These are phyloP conservation scores for Salmo trutta DNA, from an alignment of 2,797 vertebrate genomes.

Conservation along the genomic window DNA sequence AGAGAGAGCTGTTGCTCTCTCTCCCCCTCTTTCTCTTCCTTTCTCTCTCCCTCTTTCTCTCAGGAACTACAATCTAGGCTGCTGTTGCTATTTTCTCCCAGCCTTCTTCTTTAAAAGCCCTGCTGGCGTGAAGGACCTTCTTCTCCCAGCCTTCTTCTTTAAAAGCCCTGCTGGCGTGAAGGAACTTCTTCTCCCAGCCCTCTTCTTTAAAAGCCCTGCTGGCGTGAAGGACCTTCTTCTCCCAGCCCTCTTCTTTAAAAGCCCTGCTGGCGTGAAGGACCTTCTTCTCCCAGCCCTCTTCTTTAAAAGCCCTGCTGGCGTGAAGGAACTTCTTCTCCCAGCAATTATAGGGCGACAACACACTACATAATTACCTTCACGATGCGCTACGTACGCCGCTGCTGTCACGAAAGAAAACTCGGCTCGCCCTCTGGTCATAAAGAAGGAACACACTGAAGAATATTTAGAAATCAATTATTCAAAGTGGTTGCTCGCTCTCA, in stretches of 20 bases:
- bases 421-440: slow-evolving; percentile 75
- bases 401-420: slow-evolving; percentile 78
- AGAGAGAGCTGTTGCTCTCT: too few species aligned
- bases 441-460: slow-evolving; percentile 74
- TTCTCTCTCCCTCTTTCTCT: too few species aligned
- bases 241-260: slow-evolving; percentile 50
- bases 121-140: too few species aligned
- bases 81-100: too few species aligned
- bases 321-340: slow-evolving; percentile 68
- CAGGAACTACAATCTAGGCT: too few species aligned
- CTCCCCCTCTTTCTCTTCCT: too few species aligned
- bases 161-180: slow-evolving; percentile 64
- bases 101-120: too few species aligned
- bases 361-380: slow-evolving; percentile 71
- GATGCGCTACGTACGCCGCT: slow-evolving; percentile 55
- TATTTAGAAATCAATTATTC: slow-evolving; percentile 83
- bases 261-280: slow-evolving; percentile 68
- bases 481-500: slow-evolving; percentile 80
- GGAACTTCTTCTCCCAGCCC: slow-evolving; percentile 67
- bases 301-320: slow-evolving; percentile 65
- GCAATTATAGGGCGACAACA: slow-evolving; percentile 76
- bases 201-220: slow-evolving; percentile 62
- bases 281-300: slow-evolving; percentile 61
- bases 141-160: slow-evolving; percentile 34
- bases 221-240: slow-evolving; percentile 69